These are phyloP conservation scores for Zophobas atratus DNA, from an alignment of 1,140 invertebrate species.

Conservation along the genomic window DNA sequence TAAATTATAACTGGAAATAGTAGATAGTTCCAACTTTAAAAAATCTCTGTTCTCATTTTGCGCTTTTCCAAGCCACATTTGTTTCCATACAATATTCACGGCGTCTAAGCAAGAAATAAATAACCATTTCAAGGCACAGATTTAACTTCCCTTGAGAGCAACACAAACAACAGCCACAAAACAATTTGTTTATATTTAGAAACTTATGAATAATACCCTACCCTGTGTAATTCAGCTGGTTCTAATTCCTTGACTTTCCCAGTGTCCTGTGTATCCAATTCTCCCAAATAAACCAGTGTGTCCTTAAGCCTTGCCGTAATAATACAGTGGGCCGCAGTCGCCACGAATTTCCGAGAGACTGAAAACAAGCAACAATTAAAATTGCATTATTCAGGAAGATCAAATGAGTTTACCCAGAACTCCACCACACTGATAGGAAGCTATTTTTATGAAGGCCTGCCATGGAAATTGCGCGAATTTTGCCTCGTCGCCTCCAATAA, in stretches of 20 bases:
- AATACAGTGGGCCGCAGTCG: constrained; percentile 84
- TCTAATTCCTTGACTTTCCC: constrained; percentile 75
- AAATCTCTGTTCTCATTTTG: neutral
- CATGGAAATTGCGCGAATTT: constrained; percentile 86
- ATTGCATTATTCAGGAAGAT: constrained; percentile 14
- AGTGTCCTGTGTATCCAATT: constrained; percentile 83
- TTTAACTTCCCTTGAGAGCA: constrained; percentile 8
- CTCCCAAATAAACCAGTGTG: constrained; percentile 85
- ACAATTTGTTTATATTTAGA: constrained; percentile 28
- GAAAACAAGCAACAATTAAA: constrained; percentile 44
- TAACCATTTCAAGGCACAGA: neutral
- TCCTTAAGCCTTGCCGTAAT: constrained; percentile 80
- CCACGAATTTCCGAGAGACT: constrained; percentile 78
- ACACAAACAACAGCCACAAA: constrained; percentile 17
- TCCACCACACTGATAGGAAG: constrained; percentile 86
- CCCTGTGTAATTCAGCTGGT: constrained; percentile 79
- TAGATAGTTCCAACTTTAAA: too few species aligned
- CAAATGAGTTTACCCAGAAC: constrained; percentile 71
- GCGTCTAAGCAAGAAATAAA: too few species aligned
- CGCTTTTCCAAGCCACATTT: neutral
- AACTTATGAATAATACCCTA: constrained; percentile 50
- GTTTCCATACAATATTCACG: neutral
- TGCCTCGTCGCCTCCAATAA: constrained; percentile 82
- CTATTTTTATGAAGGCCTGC: constrained; percentile 89
- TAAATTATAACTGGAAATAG: too few species aligned